A percentile compares a stretch with the other conserved stretches of the same genome.
phyloP scores from a whole-genome alignment of 2,797 vertebrate species.

The Malacoraja senta region DNA sequence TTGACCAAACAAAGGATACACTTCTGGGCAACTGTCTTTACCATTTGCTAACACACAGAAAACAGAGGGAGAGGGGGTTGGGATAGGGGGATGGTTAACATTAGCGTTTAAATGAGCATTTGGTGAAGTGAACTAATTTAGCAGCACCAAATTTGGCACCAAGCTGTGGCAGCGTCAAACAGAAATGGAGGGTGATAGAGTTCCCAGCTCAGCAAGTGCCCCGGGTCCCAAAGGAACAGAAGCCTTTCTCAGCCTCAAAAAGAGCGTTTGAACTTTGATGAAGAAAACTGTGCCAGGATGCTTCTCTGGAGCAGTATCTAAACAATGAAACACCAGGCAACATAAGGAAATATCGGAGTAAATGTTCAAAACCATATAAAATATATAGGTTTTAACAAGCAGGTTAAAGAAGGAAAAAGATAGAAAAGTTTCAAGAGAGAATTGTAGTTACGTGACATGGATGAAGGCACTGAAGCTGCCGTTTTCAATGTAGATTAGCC shows the following conservation, averaged over 20 bases:
- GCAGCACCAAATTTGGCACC: background rate
- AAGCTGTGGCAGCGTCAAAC: background rate
- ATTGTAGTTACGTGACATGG: too few species aligned
- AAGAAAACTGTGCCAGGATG: too few species aligned
- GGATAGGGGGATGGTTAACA: background rate
- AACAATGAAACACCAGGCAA: too few species aligned
- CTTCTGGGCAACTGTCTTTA: background rate
- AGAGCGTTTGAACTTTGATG: background rate
- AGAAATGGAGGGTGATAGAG: background rate
- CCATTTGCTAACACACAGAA: background rate
- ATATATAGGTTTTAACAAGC: too few species aligned
- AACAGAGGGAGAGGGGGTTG: background rate
- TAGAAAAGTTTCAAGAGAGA: too few species aligned
- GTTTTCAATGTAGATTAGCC: too few species aligned
- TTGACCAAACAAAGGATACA: too few species aligned
- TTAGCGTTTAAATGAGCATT: background rate
- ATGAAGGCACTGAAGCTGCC: too few species aligned
- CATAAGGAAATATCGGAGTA: too few species aligned
- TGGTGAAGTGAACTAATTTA: background rate
- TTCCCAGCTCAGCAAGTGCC: background rate
- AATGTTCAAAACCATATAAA: too few species aligned
- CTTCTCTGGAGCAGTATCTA: too few species aligned
- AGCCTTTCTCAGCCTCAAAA: background rate
- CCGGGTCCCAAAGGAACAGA: background rate
- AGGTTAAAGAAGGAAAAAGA: too few species aligned